Base-by-base conservation (phyloP, 1,140 invertebrate genomes). In the Platyscapa corneri region DNA sequence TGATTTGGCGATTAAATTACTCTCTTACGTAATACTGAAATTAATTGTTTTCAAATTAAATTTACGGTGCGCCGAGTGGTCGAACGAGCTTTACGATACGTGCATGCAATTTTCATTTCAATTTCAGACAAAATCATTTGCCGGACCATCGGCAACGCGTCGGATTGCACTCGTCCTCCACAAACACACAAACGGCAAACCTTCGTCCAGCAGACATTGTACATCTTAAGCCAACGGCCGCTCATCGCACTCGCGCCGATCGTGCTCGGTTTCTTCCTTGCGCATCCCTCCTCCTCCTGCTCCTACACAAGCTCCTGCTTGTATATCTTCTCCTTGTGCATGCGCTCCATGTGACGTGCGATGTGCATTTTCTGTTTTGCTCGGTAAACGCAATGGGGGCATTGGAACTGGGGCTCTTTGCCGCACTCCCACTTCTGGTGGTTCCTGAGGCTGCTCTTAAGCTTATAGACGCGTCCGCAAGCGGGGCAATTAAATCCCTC, bases 401-500 rank as follows among this genome's bases (percentile, higher is more conserved):
- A 97, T 88, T 96, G 96, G 90, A 97, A 97, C 90, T 97, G 96
- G 1, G 96, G 96, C 91, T 97, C 96, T 92, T 97, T 97, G 87
- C 96, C 96, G 91, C 97, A 97, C 91, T 97, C 97, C 96, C 96
- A 97, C 91, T 97, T 97, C 93, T 97, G 96, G 90, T 97, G 96
- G 90, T 97, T 97, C 37, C 96, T 94, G 89, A 97, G 93, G 88
- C 96, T 97, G 85, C 96, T 97, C 92, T 97, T 97, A 74, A 97
- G 94, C 91, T 97, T 97, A 93, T 97, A 97, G 75, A 96, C 95
- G 70, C 96, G 94, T 75, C 96, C 96, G 92, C 97, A 97, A 87
- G 96, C 96, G 27, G 96, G 94, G 91, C 96, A 97, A 89, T 96
- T 95, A 91, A 97, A 96, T 86, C 95, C 95, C 32, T 92, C 92